Conservation (phyloP, 1,140 invertebrate species). For the Drosophila serrata region DNA sequence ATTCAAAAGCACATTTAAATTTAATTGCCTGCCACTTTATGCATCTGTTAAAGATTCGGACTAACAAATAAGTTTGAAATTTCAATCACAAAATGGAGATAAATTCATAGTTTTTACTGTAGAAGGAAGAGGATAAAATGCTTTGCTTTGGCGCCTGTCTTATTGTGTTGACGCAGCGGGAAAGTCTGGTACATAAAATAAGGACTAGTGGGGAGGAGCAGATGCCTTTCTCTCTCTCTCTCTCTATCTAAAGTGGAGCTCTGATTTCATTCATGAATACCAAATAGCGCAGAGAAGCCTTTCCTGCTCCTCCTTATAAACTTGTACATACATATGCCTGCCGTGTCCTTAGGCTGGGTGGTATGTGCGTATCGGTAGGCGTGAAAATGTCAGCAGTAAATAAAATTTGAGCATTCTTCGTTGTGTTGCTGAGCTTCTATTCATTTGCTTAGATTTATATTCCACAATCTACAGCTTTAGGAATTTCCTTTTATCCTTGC, state of each 20-base stretch:
- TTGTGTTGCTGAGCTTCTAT: constrained; percentile 29
- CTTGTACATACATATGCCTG: neutral
- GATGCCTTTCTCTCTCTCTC: neutral
- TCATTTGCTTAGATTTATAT: constrained; percentile 38
- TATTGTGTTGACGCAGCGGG: constrained; percentile 33
- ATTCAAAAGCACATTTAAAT: neutral
- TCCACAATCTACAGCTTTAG: constrained; percentile 19
- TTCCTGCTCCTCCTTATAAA: constrained; percentile 26
- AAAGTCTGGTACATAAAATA: constrained; percentile 15
- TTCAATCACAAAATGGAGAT: neutral
- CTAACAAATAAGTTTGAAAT: too few species aligned
- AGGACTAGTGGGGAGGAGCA: neutral
- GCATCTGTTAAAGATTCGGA: neutral
- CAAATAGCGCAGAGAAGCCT: constrained; percentile 43
- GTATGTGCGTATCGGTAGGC: constrained; percentile 46
- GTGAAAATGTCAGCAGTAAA: constrained; percentile 70
- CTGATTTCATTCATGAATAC: constrained; percentile 74
- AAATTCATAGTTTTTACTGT: constrained; percentile 23
- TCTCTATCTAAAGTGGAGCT: constrained; percentile 10
- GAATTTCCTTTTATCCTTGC: constrained; percentile 24
- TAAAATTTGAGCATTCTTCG: constrained; percentile 62
- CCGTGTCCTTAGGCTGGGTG: neutral
- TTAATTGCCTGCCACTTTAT: neutral
- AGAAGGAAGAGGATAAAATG: constrained; percentile 21
- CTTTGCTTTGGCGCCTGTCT: constrained; percentile 35